Evolutionary conservation across 1,140 invertebrate species (phyloP).

Genomic region (Bombyx mandarina): DNA sequence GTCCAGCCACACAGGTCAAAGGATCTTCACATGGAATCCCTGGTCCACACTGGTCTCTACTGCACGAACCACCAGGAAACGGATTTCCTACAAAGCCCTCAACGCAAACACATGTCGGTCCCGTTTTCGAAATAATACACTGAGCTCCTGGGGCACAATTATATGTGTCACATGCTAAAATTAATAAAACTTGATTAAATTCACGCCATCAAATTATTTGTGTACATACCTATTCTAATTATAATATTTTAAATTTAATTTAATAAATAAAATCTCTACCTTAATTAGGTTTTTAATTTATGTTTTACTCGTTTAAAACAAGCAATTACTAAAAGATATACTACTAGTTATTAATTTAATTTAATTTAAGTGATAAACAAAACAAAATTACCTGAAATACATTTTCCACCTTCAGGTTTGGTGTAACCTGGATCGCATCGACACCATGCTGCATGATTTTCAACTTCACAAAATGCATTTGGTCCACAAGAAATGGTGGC

Average conservation of each 20-base stretch:
- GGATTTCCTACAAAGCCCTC: slow-evolving; percentile 90
- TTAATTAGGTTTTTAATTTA: too few relatives aligned
- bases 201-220: not conserved
- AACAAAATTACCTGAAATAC: slow-evolving; percentile 77
- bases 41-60: slow-evolving; percentile 83
- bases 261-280: too few relatives aligned
- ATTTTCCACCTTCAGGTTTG: slow-evolving; percentile 82
- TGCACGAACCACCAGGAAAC: slow-evolving; percentile 88
- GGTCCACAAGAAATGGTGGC: slow-evolving; percentile 82
- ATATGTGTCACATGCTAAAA: slow-evolving; percentile 82
- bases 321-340: too few relatives aligned
- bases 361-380: too few relatives aligned
- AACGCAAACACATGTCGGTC: slow-evolving; percentile 89
- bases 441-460: slow-evolving; percentile 91
- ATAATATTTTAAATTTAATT: too few relatives aligned
- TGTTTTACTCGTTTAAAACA: too few relatives aligned
- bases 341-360: too few relatives aligned
- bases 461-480: slow-evolving; percentile 89
- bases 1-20: slow-evolving; percentile 85
- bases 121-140: slow-evolving; percentile 87
- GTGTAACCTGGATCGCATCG: slow-evolving; percentile 86
- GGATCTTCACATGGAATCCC: slow-evolving; percentile 82
- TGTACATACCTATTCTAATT: too few relatives aligned
- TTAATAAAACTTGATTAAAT: slow-evolving; percentile 5
- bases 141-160: slow-evolving; percentile 86